Evolutionary conservation across 2,113 vertebrate genomes (phyloP).

Genomic region (Gymnorhina tibicen): DNA sequence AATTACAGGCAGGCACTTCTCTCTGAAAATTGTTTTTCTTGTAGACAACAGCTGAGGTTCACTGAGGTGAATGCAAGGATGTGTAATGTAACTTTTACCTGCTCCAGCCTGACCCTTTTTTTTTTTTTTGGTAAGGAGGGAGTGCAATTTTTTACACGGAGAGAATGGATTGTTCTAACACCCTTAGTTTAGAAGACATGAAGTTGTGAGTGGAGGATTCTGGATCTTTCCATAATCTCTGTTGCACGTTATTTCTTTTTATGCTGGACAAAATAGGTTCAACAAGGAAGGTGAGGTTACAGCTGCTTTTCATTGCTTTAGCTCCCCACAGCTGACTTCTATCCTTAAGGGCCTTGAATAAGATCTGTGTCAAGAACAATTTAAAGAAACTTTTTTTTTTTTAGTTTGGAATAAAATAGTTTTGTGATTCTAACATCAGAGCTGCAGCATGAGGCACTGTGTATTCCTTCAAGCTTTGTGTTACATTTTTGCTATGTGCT

Average conservation of each 20-base stretch:
- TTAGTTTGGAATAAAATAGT: neutral
- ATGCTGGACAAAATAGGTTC: neutral
- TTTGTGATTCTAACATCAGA: neutral
- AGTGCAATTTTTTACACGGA: neutral
- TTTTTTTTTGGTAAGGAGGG: neutral
- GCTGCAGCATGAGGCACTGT: neutral
- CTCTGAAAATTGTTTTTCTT: conserved; percentile 12
- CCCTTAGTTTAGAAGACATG: neutral
- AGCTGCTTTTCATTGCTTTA: neutral
- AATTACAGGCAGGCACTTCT: neutral
- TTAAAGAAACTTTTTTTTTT: neutral
- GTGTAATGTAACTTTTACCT: neutral
- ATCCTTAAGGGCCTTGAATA: neutral
- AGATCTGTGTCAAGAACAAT: neutral
- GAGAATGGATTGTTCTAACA: neutral
- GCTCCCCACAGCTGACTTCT: neutral
- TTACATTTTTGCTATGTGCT: neutral
- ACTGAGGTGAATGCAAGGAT: neutral
- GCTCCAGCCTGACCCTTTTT: neutral
- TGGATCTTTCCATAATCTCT: neutral
- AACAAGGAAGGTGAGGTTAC: neutral
- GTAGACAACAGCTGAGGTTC: neutral
- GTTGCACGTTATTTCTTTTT: neutral
- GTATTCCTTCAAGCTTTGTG: neutral
- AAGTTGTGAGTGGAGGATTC: neutral